Percentiles rank a stretch among this genome's conserved stretches.
Conservation (phyloP, 2,113 vertebrate genomes). For the Peromyscus maniculatus region DNA sequence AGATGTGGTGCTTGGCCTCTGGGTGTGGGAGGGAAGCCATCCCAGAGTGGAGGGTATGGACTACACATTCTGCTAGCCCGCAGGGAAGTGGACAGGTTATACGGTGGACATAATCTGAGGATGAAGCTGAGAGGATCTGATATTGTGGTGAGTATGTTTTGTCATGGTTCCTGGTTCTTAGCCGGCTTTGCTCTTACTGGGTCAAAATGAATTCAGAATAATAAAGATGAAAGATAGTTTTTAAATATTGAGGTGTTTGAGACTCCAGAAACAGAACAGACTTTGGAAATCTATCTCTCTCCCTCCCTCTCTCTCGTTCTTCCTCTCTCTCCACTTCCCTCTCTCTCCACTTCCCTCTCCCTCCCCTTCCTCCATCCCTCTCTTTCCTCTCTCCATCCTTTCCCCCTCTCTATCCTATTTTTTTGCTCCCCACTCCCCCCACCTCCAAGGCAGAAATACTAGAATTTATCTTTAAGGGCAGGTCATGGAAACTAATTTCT, state of each 20-base stretch:
- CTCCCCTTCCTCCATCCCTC: too few relatives aligned
- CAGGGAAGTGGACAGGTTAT: background rate
- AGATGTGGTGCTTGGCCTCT: background rate
- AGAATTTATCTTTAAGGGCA: background rate
- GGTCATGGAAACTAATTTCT: background rate
- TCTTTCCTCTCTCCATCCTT: too few relatives aligned
- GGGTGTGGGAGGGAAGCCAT: background rate
- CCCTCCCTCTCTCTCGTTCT: background rate
- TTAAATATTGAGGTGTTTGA: background rate
- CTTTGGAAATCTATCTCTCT: background rate
- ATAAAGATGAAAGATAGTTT: background rate
- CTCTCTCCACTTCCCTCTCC: too few relatives aligned
- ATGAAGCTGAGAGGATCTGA: background rate
- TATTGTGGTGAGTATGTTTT: background rate
- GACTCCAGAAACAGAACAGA: background rate
- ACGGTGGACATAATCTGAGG: background rate
- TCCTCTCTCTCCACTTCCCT: fast-evolving
- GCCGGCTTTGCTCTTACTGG: background rate
- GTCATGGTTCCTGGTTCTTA: background rate
- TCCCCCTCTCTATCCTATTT: background rate
- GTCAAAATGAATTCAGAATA: background rate
- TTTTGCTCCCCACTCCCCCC: background rate
- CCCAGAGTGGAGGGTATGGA: background rate
- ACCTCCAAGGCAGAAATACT: background rate
- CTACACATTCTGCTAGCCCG: background rate